Evolutionary conservation across 2,113 vertebrate species (phyloP).

Genomic region (Hemiscyllium ocellatum): DNA sequence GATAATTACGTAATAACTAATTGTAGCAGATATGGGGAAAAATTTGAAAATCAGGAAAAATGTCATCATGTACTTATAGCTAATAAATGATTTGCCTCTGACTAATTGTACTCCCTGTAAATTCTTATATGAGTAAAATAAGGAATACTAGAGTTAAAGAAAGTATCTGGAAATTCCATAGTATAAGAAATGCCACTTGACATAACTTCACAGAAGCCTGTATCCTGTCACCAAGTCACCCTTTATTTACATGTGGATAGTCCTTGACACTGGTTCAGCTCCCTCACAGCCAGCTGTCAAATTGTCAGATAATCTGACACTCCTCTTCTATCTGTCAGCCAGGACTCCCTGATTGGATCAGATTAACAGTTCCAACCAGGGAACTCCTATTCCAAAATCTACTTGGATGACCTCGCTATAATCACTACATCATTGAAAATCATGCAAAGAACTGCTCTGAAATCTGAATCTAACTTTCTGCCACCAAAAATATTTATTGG

Average conservation of each 20-base stretch:
- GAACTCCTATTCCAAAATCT: no score
- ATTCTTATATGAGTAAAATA: background rate
- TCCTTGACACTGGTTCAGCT: no score
- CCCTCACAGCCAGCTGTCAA: no score
- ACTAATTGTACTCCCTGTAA: background rate
- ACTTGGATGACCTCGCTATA: no score
- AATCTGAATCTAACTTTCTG: background rate
- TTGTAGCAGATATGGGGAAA: background rate
- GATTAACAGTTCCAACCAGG: no score
- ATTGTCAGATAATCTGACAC: no score
- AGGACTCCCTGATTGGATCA: no score
- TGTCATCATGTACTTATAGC: background rate
- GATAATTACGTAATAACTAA: background rate
- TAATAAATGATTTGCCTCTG: background rate
- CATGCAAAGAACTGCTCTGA: background rate
- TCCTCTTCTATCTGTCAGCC: no score
- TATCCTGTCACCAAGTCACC: no score
- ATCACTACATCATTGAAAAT: background rate
- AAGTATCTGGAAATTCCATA: background rate
- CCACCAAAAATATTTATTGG: background rate
- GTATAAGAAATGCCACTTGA: background rate
- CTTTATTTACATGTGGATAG: no score
- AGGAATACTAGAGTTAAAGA: background rate
- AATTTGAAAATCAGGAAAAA: background rate
- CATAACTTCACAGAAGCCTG: no score